Base-by-base conservation (phyloP, 2,888 invertebrate species). In the Cephonodes hylas region DNA sequence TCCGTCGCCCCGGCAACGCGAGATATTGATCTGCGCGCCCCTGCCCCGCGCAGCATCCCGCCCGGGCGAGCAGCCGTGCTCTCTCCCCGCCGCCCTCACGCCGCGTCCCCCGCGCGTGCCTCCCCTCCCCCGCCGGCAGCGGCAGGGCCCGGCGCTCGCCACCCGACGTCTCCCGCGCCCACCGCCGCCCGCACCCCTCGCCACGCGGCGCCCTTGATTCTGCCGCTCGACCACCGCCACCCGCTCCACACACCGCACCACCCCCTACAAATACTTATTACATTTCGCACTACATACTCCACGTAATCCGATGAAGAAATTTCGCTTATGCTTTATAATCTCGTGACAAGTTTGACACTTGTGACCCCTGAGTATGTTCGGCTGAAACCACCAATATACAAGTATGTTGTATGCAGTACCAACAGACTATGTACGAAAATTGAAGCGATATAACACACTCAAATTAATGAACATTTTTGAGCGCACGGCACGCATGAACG, bases 1-100 rank as follows among this genome's bases (percentile, higher is more conserved):
- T 93, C 93, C 93, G 93, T 94, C 86, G 88, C 91, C 93, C 92
- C 92, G 91, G 93, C 84, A 89, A 94, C 94, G 85, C 79, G 86
- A 86, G 88, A 88, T 90, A 91, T 91, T 84, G 91, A 91, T 89
- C 91, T 88, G 89, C 88, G 90, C 88, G 77, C 68, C 68, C 70
- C 70, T 66, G 67, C 65, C 76, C 85, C 83, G 86, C 89, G 86
- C 88, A 91, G 92, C 91, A 91, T 92, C 91, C 91, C 91, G 81
- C 88, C 89, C 88, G 87, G 60, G 74, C 64, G 69, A 60, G 66
- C 66, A n/a, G 27, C 48, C 48, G 90, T 86, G 89, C 88, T 89
- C 88, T 67, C 70, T 63, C 60, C 74, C 63, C 69, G 60, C 67
- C 66, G 0, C 48, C 15, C 48, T 89, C 86, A 89, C 88, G 89